phyloP scores from a whole-genome alignment of 2,113 vertebrate genomes.

The Mesembrinibis cayennensis region DNA sequence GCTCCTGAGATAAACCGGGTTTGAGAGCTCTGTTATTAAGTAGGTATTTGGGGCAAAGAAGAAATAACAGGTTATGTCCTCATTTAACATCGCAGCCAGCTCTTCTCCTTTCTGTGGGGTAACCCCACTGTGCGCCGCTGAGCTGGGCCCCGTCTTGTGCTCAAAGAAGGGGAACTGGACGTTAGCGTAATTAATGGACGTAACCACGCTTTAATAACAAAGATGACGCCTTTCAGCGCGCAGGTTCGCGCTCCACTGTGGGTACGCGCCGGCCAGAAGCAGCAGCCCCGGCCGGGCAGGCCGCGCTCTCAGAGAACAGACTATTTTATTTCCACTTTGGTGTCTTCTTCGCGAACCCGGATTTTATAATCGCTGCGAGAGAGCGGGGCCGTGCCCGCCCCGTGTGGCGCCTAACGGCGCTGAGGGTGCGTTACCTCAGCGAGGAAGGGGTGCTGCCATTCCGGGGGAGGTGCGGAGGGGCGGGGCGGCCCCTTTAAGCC shows the following conservation, averaged over 20 bases:
- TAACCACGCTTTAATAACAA: background rate
- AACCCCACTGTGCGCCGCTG: fast-evolving
- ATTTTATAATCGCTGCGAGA: too few relatives aligned
- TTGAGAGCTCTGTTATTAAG: background rate
- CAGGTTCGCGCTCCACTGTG: fast-evolving
- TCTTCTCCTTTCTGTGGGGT: background rate
- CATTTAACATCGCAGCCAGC: background rate
- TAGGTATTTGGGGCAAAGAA: background rate
- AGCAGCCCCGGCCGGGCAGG: fast-evolving
- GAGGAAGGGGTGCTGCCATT: background rate
- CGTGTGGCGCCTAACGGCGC: fast-evolving
- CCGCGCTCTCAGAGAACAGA: fast-evolving
- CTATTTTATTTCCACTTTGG: background rate
- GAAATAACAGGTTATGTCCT: background rate
- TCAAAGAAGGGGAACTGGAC: fast-evolving
- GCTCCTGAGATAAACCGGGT: background rate
- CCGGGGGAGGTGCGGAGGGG: background rate
- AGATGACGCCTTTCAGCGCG: fast-evolving
- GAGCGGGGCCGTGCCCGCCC: fast-evolving
- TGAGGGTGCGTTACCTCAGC: fast-evolving
- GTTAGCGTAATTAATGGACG: fast-evolving
- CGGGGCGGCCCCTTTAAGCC: background rate
- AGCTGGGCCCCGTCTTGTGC: fast-evolving
- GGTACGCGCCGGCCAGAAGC: fast-evolving
- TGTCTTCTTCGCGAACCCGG: background rate